These are phyloP conservation scores for Pedetes capensis DNA, from an alignment of 2,113 vertebrate genomes.

Conservation along the genomic window DNA sequence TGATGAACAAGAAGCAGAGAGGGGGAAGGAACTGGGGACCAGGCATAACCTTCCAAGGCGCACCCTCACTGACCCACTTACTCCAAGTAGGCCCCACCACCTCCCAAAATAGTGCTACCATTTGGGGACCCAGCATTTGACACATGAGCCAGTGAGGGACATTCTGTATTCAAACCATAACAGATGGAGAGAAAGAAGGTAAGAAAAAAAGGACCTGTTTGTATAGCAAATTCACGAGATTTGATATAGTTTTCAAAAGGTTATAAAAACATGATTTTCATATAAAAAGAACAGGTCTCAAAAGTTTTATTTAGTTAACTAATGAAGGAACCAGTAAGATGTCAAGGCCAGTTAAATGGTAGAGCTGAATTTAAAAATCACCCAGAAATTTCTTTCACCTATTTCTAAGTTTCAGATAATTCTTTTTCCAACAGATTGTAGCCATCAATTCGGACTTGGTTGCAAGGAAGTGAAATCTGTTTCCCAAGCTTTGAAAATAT, in stretches of 20 bases:
- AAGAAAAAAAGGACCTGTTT: neutral
- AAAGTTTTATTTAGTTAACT: constrained; percentile 35
- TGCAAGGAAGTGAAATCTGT: constrained; percentile 32
- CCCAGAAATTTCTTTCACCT: neutral
- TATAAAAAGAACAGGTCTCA: neutral
- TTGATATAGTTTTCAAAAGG: neutral
- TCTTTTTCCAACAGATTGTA: constrained; percentile 20
- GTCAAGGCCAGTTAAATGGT: constrained; percentile 6
- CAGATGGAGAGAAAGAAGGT: neutral
- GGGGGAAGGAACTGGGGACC: neutral
- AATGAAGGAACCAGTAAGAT: neutral
- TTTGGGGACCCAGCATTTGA: neutral
- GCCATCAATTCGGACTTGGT: neutral
- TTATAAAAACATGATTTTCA: neutral
- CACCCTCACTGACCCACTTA: neutral
- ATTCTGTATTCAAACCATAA: neutral
- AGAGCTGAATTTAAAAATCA: constrained; percentile 3
- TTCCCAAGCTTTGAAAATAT: constrained; percentile 46
- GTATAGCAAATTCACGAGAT: neutral
- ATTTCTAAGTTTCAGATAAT: constrained; percentile 26
- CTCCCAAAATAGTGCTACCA: neutral
- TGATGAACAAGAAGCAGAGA: neutral
- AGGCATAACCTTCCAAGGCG: neutral
- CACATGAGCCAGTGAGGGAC: neutral
- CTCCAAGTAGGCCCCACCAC: neutral